phyloP scores from a whole-genome alignment of 2,797 vertebrate genomes.

The Botia kubotai region DNA sequence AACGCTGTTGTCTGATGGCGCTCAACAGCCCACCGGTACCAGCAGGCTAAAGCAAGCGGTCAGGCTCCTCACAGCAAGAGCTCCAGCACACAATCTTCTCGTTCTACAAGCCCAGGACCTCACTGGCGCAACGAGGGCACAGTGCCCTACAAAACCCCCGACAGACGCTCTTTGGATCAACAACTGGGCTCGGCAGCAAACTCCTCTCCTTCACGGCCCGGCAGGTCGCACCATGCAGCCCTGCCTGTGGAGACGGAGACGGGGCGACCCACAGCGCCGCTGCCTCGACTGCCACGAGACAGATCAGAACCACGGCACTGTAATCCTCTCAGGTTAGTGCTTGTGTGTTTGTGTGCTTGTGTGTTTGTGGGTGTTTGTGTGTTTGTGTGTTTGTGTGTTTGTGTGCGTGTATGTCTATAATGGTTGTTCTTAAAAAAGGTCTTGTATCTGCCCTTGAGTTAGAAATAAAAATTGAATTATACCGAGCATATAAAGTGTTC shows the following conservation, averaged over 20 bases:
- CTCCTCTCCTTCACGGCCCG: conserved; percentile 64
- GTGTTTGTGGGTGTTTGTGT: background rate
- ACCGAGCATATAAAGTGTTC: background rate
- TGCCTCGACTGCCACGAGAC: conserved; percentile 79
- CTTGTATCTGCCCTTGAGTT: conserved; percentile 64
- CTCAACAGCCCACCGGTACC: conserved; percentile 85
- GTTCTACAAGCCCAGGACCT: conserved; percentile 82
- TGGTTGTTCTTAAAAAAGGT: background rate
- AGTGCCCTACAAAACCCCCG: conserved; percentile 72
- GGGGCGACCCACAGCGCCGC: conserved; percentile 62
- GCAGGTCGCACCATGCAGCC: conserved; percentile 66
- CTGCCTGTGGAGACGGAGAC: conserved; percentile 59
- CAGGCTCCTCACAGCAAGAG: conserved; percentile 86
- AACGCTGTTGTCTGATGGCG: too few relatives aligned
- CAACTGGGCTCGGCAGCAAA: conserved; percentile 53
- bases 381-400: conserved; percentile 36
- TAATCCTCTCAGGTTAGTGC: conserved; percentile 78
- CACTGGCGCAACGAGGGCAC: conserved; percentile 80
- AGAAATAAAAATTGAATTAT: background rate
- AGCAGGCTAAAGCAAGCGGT: conserved; percentile 78
- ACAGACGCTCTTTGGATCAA: conserved; percentile 69
- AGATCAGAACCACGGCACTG: conserved; percentile 78
- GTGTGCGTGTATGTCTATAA: background rate
- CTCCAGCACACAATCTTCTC: conserved; percentile 80
- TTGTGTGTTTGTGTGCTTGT: background rate